phyloP scores from a whole-genome alignment of 2,113 vertebrate genomes.

The Pluvianellus socialis region DNA sequence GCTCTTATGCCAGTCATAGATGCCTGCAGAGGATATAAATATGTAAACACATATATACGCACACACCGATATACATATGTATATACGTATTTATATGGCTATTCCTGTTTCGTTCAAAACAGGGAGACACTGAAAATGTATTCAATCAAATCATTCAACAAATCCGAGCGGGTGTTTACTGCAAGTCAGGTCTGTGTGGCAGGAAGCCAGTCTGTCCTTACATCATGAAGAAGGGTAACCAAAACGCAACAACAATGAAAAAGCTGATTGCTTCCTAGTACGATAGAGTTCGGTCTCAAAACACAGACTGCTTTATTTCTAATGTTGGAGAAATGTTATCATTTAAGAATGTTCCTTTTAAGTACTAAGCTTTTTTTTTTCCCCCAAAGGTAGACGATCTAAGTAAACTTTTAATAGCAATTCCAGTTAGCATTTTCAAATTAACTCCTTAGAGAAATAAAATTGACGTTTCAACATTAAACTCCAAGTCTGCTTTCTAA shows the following conservation, averaged over 20 bases:
- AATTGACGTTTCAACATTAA: background rate
- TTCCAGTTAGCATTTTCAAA: background rate
- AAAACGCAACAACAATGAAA: background rate
- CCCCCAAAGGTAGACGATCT: background rate
- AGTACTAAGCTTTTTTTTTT: background rate
- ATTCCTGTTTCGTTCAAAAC: background rate
- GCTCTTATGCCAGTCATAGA: background rate
- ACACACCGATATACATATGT: background rate
- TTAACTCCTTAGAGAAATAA: background rate
- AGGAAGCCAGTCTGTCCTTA: background rate
- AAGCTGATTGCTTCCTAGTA: background rate
- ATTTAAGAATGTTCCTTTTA: background rate
- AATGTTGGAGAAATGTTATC: background rate
- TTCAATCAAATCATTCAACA: background rate
- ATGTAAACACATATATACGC: background rate
- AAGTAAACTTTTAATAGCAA: background rate
- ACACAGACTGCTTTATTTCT: background rate
- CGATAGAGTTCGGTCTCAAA: background rate
- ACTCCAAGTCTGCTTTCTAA: background rate
- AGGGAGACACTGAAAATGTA: background rate
- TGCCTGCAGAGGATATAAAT: background rate
- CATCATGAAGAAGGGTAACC: background rate
- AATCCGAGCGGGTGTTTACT: background rate
- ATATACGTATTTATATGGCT: background rate
- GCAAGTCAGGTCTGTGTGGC: fast-evolving